phyloP scores from a whole-genome alignment of 2,113 vertebrate species.

The Oreocharis arfaki region DNA sequence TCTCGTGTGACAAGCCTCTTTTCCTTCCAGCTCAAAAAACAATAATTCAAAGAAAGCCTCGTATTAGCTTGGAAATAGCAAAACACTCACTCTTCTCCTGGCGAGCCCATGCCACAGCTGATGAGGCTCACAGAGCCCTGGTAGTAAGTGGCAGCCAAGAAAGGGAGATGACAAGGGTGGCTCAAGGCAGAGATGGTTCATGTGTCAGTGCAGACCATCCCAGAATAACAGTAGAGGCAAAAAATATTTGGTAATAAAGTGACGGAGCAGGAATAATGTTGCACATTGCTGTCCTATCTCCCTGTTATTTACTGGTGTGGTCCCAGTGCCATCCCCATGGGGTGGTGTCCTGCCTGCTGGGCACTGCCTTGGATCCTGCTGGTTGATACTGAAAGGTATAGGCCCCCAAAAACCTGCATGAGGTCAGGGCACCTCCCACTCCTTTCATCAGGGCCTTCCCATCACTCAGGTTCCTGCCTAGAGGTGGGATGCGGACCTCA shows the following conservation, averaged over 20 bases:
- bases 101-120: rapidly evolving
- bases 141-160: neutral
- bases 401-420: neutral
- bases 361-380: neutral
- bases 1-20: constrained; percentile 58
- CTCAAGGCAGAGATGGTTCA: neutral
- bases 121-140: neutral
- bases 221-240: neutral
- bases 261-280: neutral
- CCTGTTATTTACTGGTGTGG: neutral
- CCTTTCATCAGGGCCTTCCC: neutral
- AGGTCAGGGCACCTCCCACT: neutral
- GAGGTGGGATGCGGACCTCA: neutral
- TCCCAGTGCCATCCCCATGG: neutral
- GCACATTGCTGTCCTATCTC: neutral
- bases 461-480: neutral
- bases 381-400: neutral
- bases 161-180: neutral
- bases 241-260: neutral
- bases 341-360: neutral
- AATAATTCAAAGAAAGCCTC: constrained; percentile 57
- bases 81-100: neutral
- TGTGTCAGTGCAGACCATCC: neutral
- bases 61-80: constrained; percentile 56
- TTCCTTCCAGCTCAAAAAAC: constrained; percentile 64